phyloP scores from a whole-genome alignment of 2,888 invertebrate species.

The Eupithecia exiguata region DNA sequence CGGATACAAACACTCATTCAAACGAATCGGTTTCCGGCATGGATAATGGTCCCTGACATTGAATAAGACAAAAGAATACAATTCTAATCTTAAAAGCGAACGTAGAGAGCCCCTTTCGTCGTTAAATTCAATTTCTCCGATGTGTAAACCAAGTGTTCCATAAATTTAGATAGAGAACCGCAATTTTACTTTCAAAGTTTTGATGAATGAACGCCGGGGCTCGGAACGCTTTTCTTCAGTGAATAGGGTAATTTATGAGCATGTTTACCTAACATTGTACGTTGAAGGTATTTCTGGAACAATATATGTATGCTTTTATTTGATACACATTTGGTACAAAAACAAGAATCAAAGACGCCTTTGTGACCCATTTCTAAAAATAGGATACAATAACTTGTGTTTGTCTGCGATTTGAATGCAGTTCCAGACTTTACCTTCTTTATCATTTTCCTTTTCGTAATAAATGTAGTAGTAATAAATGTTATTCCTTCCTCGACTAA shows the following conservation, averaged over 20 bases:
- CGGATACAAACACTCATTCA: constrained; percentile 25
- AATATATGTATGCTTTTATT: neutral
- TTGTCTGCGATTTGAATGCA: neutral
- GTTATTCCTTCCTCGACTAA: neutral
- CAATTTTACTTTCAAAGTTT: constrained; percentile 6
- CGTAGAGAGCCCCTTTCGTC: neutral
- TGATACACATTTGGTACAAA: neutral
- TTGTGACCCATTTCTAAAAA: neutral
- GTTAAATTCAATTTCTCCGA: neutral
- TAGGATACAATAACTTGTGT: neutral
- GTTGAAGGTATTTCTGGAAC: neutral
- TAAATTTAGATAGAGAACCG: neutral
- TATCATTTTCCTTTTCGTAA: neutral
- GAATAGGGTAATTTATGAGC: constrained; percentile 14
- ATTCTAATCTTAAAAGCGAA: constrained; percentile 13
- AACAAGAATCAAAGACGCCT: neutral
- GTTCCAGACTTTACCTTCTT: neutral
- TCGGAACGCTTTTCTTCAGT: constrained; percentile 13
- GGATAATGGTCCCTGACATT: constrained; percentile 3
- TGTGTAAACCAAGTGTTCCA: neutral
- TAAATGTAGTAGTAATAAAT: too few relatives aligned
- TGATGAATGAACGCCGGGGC: constrained; percentile 21
- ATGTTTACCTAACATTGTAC: constrained; percentile 20
- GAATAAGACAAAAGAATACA: neutral
- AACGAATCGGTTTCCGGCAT: constrained; percentile 11